phyloP scores from a whole-genome alignment of 2,888 invertebrate genomes.

The Athalia circularis region DNA sequence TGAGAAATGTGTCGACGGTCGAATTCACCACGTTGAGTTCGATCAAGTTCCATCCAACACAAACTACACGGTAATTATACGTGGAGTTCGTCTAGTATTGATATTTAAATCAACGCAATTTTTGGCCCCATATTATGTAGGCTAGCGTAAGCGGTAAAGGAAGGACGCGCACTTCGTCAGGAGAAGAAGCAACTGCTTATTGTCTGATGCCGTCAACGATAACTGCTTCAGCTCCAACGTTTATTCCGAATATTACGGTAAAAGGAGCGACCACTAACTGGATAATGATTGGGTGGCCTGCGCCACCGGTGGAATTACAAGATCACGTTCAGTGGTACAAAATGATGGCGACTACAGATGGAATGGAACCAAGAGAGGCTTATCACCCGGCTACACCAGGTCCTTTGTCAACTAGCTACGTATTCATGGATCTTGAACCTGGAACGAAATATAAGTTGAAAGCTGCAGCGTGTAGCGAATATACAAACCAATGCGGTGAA shows the following conservation, averaged over 20 bases:
- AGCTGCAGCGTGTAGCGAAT: slow-evolving; percentile 88
- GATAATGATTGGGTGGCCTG: slow-evolving; percentile 88
- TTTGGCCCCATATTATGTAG: slow-evolving; percentile 50
- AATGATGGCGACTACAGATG: slow-evolving; percentile 76
- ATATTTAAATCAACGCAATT: background rate
- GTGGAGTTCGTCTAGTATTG: background rate
- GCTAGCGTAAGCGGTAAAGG: slow-evolving; percentile 84
- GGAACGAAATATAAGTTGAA: slow-evolving; percentile 88
- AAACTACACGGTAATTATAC: slow-evolving; percentile 83
- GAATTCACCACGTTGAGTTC: slow-evolving; percentile 74
- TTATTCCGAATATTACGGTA: slow-evolving; percentile 86
- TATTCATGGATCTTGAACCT: slow-evolving; percentile 86
- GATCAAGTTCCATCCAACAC: slow-evolving; percentile 88
- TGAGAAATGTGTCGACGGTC: slow-evolving; percentile 77
- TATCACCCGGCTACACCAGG: slow-evolving; percentile 80
- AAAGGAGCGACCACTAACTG: slow-evolving; percentile 83
- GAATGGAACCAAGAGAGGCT: slow-evolving; percentile 76
- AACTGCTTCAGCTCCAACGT: too few species aligned
- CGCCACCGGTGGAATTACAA: slow-evolving; percentile 80
- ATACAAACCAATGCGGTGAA: slow-evolving; percentile 84
- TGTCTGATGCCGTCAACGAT: slow-evolving; percentile 84
- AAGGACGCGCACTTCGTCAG: slow-evolving; percentile 77
- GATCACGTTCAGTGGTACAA: slow-evolving; percentile 87
- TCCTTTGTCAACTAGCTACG: slow-evolving; percentile 76
- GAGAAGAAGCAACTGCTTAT: slow-evolving; percentile 79